Evolutionary conservation across 1,140 invertebrate genomes (phyloP).

Genomic region (Drosophila repleta): DNA sequence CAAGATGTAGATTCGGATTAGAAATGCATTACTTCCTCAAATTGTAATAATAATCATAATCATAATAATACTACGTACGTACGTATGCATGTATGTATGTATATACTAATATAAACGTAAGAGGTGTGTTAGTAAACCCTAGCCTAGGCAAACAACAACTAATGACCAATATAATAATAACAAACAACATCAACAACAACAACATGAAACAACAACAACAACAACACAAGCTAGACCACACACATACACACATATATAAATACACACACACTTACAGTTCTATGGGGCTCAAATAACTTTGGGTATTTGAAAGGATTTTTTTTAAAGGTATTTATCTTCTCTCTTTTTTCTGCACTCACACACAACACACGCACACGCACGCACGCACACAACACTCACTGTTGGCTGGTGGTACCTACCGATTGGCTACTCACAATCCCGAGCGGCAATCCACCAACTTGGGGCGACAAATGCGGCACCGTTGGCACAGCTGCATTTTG

Average conservation of each 20-base stretch:
- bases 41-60: not conserved
- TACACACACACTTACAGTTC: slow-evolving; percentile 36
- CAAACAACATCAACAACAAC: slow-evolving; percentile 53
- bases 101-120: slow-evolving; percentile 4
- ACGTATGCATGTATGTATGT: slow-evolving; percentile 2
- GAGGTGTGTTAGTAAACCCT: slow-evolving; percentile 54
- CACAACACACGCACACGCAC: slow-evolving; percentile 57
- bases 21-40: not conserved
- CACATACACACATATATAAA: slow-evolving; percentile 47
- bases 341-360: slow-evolving; percentile 31
- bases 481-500: slow-evolving; percentile 65
- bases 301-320: not conserved
- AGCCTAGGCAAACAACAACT: slow-evolving; percentile 63
- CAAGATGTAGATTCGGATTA: slow-evolving; percentile 60
- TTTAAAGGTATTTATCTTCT: too few species aligned
- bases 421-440: slow-evolving; percentile 84
- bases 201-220: slow-evolving; percentile 36
- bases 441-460: slow-evolving; percentile 81
- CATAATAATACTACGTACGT: not conserved
- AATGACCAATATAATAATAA: slow-evolving; percentile 49
- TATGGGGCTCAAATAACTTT: slow-evolving; percentile 47
- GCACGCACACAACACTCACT: slow-evolving; percentile 54
- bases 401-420: slow-evolving; percentile 71
- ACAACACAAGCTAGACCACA: slow-evolving; percentile 45
- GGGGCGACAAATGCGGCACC: slow-evolving; percentile 77